Evolutionary conservation across 2,113 vertebrate genomes (phyloP).

Genomic region (Scomber japonicus): DNA sequence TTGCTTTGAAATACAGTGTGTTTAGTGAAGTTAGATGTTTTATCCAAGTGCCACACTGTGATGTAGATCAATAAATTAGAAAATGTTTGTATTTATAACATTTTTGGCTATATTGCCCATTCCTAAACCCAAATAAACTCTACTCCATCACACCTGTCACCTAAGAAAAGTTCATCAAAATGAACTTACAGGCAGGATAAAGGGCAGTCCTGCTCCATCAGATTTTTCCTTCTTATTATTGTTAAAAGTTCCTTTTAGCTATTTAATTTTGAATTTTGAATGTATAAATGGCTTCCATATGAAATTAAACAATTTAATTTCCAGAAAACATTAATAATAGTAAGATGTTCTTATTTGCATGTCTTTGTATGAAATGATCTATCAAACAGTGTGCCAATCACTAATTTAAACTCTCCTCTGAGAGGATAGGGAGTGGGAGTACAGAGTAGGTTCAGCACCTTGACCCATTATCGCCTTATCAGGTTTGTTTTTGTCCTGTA

Average conservation of each 20-base stretch:
- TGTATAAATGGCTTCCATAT: too few relatives aligned
- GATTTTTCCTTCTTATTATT: not conserved
- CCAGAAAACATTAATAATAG: too few relatives aligned
- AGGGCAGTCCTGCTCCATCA: not conserved
- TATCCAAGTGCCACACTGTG: not conserved
- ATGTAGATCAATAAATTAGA: not conserved
- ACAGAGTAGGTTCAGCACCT: not conserved
- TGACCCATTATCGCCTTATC: not conserved
- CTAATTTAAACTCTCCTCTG: not conserved
- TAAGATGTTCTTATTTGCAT: too few relatives aligned
- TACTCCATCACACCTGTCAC: too few relatives aligned
- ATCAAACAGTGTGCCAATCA: too few relatives aligned
- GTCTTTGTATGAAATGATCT: too few relatives aligned
- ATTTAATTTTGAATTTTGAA: not conserved
- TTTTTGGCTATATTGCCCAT: too few relatives aligned
- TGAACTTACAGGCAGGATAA: not conserved
- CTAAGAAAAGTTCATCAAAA: too few relatives aligned
- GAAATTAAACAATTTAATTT: too few relatives aligned
- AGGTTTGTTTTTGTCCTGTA: constrained; percentile 9
- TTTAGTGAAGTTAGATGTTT: not conserved
- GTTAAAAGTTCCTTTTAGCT: not conserved
- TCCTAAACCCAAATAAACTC: too few relatives aligned
- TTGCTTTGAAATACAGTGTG: not conserved
- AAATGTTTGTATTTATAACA: too few relatives aligned
- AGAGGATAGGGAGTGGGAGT: not conserved